Percentiles rank a stretch among this genome's conserved stretches.
phyloP scores from a whole-genome alignment of 2,888 invertebrate genomes.

The Rapana venosa region DNA sequence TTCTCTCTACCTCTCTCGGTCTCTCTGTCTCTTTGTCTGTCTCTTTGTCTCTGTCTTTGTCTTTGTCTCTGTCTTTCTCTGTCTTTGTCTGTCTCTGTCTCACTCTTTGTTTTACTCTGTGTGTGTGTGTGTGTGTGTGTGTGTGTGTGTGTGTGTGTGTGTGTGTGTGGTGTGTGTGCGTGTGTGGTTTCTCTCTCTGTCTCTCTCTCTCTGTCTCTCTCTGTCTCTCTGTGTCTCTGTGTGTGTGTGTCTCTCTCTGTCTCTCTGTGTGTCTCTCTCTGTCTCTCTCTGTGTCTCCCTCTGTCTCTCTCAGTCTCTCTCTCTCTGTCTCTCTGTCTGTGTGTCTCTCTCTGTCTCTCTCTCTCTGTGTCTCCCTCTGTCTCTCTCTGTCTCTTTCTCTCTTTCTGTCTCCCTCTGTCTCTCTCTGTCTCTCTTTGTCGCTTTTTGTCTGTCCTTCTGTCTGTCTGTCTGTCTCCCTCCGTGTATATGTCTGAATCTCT shows the following conservation, averaged over 20 bases:
- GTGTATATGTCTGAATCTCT: too few species aligned
- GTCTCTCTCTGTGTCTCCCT: too few species aligned
- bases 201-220: neutral
- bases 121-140: too few species aligned
- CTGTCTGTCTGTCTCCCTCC: too few species aligned
- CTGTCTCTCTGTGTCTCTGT: too few species aligned
- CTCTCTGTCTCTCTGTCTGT: neutral
- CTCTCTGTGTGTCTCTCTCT: neutral
- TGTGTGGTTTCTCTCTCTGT: neutral
- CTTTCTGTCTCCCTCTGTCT: neutral
- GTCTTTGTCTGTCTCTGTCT: constrained; percentile 5
- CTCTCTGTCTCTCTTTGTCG: neutral
- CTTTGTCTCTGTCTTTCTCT: constrained; percentile 23
- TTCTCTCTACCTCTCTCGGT: neutral
- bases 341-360: neutral
- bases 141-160: too few species aligned
- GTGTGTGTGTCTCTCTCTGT: neutral
- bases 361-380: too few species aligned
- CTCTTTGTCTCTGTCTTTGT: neutral
- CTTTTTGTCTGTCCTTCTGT: too few species aligned
- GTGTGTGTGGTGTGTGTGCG: neutral
- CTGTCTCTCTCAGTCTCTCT: neutral
- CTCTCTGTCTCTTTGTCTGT: neutral
- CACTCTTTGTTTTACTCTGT: too few species aligned
- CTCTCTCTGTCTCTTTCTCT: too few species aligned